A percentile compares a stretch with the other conserved stretches of the same genome.
Conservation (phyloP, 2,797 vertebrate genomes). For the Hypotaenidia okinawae region DNA sequence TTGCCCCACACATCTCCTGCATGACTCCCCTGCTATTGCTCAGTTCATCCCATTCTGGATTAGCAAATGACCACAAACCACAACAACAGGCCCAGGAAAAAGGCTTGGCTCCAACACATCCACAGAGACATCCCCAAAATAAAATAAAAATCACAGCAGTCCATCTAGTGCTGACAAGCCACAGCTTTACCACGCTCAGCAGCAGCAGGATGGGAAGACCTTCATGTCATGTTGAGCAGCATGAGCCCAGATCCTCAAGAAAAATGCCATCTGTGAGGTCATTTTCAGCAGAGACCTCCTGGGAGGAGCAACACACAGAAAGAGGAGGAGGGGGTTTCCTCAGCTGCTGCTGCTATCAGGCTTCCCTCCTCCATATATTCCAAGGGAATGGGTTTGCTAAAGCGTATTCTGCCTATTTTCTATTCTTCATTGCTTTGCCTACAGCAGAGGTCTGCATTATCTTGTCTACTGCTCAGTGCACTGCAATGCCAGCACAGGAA, state of each 20-base stretch:
- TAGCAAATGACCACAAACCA: fast-evolving
- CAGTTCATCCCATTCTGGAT: background rate
- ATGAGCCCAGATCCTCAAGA: background rate
- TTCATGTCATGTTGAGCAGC: background rate
- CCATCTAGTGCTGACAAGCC: background rate
- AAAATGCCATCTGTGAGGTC: background rate
- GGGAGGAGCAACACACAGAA: background rate
- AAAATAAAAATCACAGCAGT: background rate
- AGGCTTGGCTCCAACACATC: background rate
- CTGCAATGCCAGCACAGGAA: background rate
- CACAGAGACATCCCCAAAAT: background rate
- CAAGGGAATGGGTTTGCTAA: background rate
- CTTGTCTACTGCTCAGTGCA: background rate
- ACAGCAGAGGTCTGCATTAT: background rate
- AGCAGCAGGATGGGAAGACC: background rate
- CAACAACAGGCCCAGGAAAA: background rate
- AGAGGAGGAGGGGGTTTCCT: background rate
- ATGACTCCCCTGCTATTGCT: background rate
- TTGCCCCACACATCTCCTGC: background rate
- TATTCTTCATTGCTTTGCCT: background rate
- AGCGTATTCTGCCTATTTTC: background rate
- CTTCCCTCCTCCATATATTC: background rate
- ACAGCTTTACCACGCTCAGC: background rate
- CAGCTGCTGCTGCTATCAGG: background rate
- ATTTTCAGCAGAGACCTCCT: background rate